phyloP scores from a whole-genome alignment of 2,888 invertebrate species.

The Cecidostiba fungosa region DNA sequence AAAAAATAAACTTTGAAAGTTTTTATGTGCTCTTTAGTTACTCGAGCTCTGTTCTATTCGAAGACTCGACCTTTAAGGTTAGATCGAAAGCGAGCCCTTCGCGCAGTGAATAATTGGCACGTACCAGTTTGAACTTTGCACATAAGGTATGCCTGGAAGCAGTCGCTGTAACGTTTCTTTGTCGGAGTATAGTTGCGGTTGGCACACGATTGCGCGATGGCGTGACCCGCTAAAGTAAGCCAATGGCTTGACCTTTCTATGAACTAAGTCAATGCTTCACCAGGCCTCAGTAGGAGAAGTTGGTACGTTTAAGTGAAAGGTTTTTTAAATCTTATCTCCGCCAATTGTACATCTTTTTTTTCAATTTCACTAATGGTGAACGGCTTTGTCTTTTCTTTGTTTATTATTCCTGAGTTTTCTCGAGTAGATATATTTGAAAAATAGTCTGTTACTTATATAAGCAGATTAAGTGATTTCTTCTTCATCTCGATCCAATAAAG shows the following conservation, averaged over 20 bases:
- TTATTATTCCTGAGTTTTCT: background rate
- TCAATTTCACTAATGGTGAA: background rate
- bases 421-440: background rate
- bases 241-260: constrained; percentile 50
- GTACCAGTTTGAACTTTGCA: background rate
- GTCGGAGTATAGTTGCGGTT: constrained; percentile 23
- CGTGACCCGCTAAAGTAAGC: constrained; percentile 53
- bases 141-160: background rate
- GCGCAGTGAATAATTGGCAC: background rate
- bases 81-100: background rate
- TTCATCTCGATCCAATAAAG: background rate
- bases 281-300: background rate
- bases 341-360: background rate
- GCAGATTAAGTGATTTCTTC: background rate
- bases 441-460: background rate
- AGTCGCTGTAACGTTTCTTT: constrained; percentile 24
- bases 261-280: constrained; percentile 28
- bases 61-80: background rate
- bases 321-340: background rate
- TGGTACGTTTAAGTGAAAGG: background rate
- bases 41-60: background rate
- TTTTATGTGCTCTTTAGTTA: background rate
- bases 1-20: background rate
- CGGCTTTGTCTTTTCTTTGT: too few relatives aligned
- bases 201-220: constrained; percentile 29